Base-by-base conservation (phyloP, 2,888 invertebrate species). In the Lypha dubia region DNA sequence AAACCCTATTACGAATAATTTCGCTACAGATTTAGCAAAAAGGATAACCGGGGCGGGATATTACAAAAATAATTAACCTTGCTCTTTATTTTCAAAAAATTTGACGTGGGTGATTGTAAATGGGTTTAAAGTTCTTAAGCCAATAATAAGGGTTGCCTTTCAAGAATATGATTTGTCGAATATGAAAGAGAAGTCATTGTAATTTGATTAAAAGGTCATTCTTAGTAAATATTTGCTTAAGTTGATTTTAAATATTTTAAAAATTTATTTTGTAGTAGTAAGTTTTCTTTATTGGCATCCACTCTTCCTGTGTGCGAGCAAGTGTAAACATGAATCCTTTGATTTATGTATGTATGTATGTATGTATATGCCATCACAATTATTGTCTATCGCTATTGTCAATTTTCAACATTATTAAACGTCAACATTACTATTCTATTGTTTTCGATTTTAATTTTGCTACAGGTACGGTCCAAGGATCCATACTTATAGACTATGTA, bases 171-270 rank as follows among this genome's bases (percentile, higher is more conserved):
- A 65, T 65, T 67, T 28, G 32, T 35, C 3, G 11, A 0, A 20
- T n/a, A 15, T 7, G n/a, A 28, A 28, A 15, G 56, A 56, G 53
- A 53, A 15, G 53, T 28, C 53, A 28, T 4, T 28, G 28, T 56
- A 28, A 28, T 28, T 56, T 56, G 28, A 56, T 56, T 56, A 56
- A 56, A 56, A 56, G 56, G 56, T 56, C 56, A 56, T 28, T 56
- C n/a, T n/a, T 56, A 28, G 28, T 28, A 28, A 56, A 56, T 56
- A 56, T 56, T 56, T 56, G 28, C 56, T 56, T 28, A 56, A 56
- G 56, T 56, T 56, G 28, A 5, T 58, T 44, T 56, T 17, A n/a
- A 28, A 28, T 28, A n/a, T 56, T 28, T 28, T 51, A 51, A 4
- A 17, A 11, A 51, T 11, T 11, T 11, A 51, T 22, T n/a, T 51